phyloP scores from a whole-genome alignment of 2,797 vertebrate species.

The Tenualosa thibaudeaui region DNA sequence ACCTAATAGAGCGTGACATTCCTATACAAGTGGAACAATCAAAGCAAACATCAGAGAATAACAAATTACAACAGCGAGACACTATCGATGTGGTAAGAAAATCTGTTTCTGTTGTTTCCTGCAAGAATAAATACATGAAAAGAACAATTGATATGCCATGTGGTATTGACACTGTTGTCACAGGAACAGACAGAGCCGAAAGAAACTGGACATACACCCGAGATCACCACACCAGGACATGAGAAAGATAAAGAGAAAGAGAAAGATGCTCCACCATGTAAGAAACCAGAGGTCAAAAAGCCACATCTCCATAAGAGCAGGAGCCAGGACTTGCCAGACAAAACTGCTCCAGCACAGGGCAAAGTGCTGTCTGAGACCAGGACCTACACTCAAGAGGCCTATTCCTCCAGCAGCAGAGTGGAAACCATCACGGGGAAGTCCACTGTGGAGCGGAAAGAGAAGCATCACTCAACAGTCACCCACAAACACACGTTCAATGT shows the following conservation, averaged over 20 bases:
- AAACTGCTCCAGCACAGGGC: constrained; percentile 27
- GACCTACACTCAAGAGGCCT: constrained; percentile 46
- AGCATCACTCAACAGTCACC: constrained; percentile 49
- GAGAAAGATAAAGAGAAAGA: constrained; percentile 14
- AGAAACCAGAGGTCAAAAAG: constrained; percentile 54
- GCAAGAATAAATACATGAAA: not conserved
- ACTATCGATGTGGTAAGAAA: constrained; percentile 60
- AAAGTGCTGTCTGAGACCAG: constrained; percentile 41
- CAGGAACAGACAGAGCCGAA: constrained; percentile 64
- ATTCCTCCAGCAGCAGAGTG: constrained; percentile 47
- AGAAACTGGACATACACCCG: constrained; percentile 73
- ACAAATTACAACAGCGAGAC: constrained; percentile 49
- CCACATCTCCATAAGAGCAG: constrained; percentile 48
- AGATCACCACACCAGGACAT: constrained; percentile 60
- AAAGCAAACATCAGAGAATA: constrained; percentile 49
- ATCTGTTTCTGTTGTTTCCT: not conserved
- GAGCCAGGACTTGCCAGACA: constrained; percentile 50
- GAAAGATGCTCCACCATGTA: constrained; percentile 52
- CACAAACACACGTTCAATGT: constrained; percentile 57
- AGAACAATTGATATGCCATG: not conserved
- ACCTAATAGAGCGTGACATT: constrained; percentile 7
- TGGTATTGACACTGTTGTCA: not conserved
- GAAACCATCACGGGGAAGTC: constrained; percentile 50
- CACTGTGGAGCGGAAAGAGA: constrained; percentile 49
- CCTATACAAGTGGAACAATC: constrained; percentile 3